Percentiles rank a stretch among this genome's conserved stretches.
These are phyloP conservation scores for Erebia aethiops DNA, from an alignment of 2,888 invertebrate genomes.

Conservation along the genomic window DNA sequence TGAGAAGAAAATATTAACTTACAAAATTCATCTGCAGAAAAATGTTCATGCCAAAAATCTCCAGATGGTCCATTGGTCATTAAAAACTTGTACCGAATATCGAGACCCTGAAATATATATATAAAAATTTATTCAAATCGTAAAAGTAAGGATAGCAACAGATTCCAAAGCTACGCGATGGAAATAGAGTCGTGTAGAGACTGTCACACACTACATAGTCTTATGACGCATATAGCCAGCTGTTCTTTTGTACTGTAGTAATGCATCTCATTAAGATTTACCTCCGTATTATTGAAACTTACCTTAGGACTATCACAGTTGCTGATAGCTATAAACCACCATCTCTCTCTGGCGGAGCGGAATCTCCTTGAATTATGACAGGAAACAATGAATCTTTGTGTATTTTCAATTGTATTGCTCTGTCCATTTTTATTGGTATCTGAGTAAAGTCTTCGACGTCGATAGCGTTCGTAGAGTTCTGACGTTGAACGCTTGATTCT, in stretches of 20 bases:
- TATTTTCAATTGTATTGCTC: conserved; percentile 44
- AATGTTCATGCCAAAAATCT: conserved; percentile 94
- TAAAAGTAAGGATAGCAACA: too few relatives aligned
- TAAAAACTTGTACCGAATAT: conserved; percentile 89
- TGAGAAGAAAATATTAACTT: conserved; percentile 65
- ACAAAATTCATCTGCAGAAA: conserved; percentile 98
- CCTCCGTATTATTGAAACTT: conserved; percentile 19
- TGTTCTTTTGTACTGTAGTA: background rate
- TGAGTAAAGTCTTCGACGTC: conserved; percentile 61
- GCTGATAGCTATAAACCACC: conserved; percentile 96
- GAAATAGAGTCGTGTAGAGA: too few relatives aligned
- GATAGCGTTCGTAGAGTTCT: conserved; percentile 62
- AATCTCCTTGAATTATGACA: conserved; percentile 89
- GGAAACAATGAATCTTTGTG: conserved; percentile 71
- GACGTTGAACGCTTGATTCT: conserved; percentile 72
- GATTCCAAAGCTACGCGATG: too few relatives aligned
- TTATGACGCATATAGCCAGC: too few relatives aligned
- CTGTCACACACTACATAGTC: too few relatives aligned
- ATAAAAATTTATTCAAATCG: background rate
- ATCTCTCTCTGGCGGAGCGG: conserved; percentile 91
- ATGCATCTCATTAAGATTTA: conserved; percentile 40
- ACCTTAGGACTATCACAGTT: conserved; percentile 89
- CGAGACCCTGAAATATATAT: conserved; percentile 85
- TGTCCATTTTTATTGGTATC: conserved; percentile 46
- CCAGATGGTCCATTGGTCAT: conserved; percentile 94